Conservation (phyloP, 30 jellyfish, hydroid and myxozoan species). For the Calvadosia cruxmelitensis region DNA sequence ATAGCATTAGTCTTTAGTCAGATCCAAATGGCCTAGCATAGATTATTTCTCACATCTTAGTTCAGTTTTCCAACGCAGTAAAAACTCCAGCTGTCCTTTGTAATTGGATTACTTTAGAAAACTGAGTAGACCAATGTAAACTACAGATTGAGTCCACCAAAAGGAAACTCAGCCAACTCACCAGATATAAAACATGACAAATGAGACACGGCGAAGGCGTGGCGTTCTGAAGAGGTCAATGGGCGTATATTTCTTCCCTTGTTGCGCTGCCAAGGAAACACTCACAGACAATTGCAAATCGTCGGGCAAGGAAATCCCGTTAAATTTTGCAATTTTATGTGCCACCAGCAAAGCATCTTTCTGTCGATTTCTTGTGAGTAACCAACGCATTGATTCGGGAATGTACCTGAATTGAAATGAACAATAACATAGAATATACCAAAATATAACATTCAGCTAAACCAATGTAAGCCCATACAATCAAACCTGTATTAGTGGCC, state of each 20-base stretch:
- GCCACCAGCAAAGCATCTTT: slow-evolving; percentile 43
- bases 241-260: slow-evolving; percentile 13
- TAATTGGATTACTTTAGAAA: not conserved
- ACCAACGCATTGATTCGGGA: slow-evolving; percentile 92
- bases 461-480: too few species aligned
- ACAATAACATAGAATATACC: too few species aligned
- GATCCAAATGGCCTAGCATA: too few species aligned
- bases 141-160: not conserved
- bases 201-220: slow-evolving; percentile 33
- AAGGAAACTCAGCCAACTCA: slow-evolving; percentile 4
- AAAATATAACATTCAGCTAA: too few species aligned
- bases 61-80: too few species aligned
- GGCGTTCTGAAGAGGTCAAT: slow-evolving; percentile 44
- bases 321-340: slow-evolving; percentile 33
- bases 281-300: slow-evolving; percentile 38
- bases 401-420: slow-evolving; percentile 19
- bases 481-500: too few species aligned
- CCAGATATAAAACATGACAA: slow-evolving; percentile 70
- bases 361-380: slow-evolving; percentile 30
- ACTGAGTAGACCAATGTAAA: not conserved
- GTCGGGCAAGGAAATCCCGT: slow-evolving; percentile 23
- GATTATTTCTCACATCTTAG: too few species aligned
- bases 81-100: too few species aligned
- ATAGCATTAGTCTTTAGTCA: too few species aligned
- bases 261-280: slow-evolving; percentile 17